Evolutionary conservation across 2,113 vertebrate genomes (phyloP), one percentile per base, ranked within the genome.

Genomic region (Tenrec ecaudatus): DNA sequence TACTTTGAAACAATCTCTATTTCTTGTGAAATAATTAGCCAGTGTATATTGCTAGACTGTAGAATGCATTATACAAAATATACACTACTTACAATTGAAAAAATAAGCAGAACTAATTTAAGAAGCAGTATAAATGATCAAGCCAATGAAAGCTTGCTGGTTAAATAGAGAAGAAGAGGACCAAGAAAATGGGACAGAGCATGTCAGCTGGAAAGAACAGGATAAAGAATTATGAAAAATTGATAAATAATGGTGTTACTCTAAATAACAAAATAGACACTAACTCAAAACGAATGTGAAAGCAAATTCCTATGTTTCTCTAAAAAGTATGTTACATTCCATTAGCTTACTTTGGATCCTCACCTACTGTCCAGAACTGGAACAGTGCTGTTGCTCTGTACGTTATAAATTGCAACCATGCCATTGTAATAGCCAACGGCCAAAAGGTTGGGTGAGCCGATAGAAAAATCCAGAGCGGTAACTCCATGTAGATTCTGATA

Each of bases 391-490:
- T 58, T 71, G 76, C 82, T 98, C 76, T 96, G 97, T 1, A 99
- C 96, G 0, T 98, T 96, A n/a, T 98, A 99, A 93, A 99, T 23
- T 0, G 98, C 95, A 2, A 99, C 91, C 0, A 60, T 97, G 0
- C 99, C 99, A 0, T 97, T 91, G n/a, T 97, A 95, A 97, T 96
- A 97, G 25, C 99, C 99, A 15, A 99, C 98, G 0, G 99, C 99
- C 87, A 99, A 43, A 47, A 98, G 98, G 7, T 97, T 96, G 0
- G 98, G 98, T n/a, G 94, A 93, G 0, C 15, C 96, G 47, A 66
- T 57, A 0, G 99, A 99, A 77, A 99, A 99, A 95, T 99, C 99
- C 97, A 99, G 27, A 2, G 98, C 97, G 0, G 99, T 99, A 4
- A 99, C 98, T 0, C 98, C 97, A 3, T 97, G 96, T 27, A 97